Conservation (phyloP, 2,888 invertebrate species). For the Drosophila ochracea region DNA sequence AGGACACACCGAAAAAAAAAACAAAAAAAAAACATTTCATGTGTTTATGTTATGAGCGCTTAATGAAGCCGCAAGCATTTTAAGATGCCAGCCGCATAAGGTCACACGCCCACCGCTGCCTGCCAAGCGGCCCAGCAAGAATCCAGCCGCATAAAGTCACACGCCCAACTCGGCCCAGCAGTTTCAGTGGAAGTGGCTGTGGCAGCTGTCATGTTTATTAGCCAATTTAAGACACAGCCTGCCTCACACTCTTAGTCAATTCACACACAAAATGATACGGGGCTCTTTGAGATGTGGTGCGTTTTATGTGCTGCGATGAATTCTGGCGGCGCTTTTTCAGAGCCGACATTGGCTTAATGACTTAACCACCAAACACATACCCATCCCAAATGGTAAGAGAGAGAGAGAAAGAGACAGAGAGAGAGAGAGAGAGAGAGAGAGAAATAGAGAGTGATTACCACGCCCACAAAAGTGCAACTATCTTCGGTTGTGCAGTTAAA, state of each 20-base stretch:
- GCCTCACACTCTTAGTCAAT: slow-evolving; percentile 22
- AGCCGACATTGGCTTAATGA: slow-evolving; percentile 69
- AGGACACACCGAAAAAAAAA: not conserved
- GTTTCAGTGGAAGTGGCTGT: not conserved
- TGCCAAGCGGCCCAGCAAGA: slow-evolving; percentile 18
- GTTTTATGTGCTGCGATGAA: slow-evolving; percentile 81
- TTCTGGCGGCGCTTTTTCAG: slow-evolving; percentile 66
- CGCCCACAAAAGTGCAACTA: slow-evolving; percentile 72
- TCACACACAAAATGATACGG: slow-evolving; percentile 21
- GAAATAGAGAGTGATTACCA: slow-evolving; percentile 11
- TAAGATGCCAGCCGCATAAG: slow-evolving; percentile 53
- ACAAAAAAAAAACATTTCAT: slow-evolving; percentile 47
- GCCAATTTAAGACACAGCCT: slow-evolving; percentile 77
- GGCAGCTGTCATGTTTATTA: slow-evolving; percentile 75
- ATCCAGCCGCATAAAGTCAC: slow-evolving; percentile 55
- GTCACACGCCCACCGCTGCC: slow-evolving; percentile 52
- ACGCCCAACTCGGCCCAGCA: slow-evolving; percentile 44
- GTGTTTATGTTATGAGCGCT: slow-evolving; percentile 69
- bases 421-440: not conserved
- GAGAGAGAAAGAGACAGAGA: not conserved
- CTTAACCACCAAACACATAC: slow-evolving; percentile 42
- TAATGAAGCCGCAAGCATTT: slow-evolving; percentile 80
- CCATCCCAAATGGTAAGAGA: not conserved
- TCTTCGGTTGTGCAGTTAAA: slow-evolving; percentile 48
- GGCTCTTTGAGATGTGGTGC: slow-evolving; percentile 64